Evolutionary conservation across 2,888 invertebrate species (phyloP), one percentile per base, ranked within the genome.

Genomic region (Pantelozetes paolii): DNA sequence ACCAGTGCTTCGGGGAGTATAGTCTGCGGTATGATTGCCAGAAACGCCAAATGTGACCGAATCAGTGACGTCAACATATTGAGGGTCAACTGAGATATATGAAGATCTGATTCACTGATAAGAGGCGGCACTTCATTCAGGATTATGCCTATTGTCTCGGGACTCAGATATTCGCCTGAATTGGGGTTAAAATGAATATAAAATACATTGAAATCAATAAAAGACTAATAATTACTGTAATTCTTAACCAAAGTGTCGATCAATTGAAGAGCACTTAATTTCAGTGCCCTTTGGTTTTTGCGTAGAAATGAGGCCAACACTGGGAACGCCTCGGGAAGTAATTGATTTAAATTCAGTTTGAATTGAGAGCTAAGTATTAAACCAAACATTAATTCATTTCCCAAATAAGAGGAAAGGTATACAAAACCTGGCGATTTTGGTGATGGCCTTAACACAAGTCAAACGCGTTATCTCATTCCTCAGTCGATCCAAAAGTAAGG

Each of bases 381-480:
- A 5, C 36, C 6, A 36, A 75, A 50, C 26, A 45, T 40, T 36
- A 32, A 28, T 48, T 23, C 40, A 32, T 71, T n/a, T 30, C 50
- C 42, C 23, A 5, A 50, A 28, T 50, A 54, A 48, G 1, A 48
- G 18, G 6, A 75, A 80, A 78, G 79, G 26, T 9, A 15, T 8
- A 32, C 32, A 62, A 30, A 9, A 83, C 82, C 91, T 90, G 32
- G 96, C 95, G 73, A 97, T 91, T 85, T 94, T 92, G 8, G 93
- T 95, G 15, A 98, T 84, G 11, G 98, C 94, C 82, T 96, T 97
- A 0, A 99, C 96, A 2, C 97, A 93, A 5, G 96, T 96, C 45
- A 97, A 85, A 30, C 98, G 87, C 0, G 99, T 99, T 72, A 98
- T 98, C 85, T 99, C 99, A 82, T 99, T 98, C 78, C 90, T 89